Conservation (phyloP, 2,113 vertebrate species). For the Datnioides undecimradiatus region DNA sequence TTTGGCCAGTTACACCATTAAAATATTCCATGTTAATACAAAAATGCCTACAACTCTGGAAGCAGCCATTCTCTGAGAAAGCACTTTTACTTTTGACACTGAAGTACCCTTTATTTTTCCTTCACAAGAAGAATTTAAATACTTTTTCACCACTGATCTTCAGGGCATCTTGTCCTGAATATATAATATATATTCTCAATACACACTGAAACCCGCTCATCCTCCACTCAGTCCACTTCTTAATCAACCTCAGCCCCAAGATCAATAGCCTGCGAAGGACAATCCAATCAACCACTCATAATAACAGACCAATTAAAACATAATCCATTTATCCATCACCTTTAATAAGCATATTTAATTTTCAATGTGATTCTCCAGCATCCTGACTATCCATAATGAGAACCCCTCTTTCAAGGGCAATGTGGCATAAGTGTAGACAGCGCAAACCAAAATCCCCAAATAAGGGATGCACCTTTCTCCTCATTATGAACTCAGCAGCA, state of each 20-base stretch:
- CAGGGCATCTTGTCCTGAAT: constrained; percentile 29
- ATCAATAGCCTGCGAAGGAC: constrained; percentile 81
- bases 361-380: constrained; percentile 62
- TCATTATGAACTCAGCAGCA: constrained; percentile 72
- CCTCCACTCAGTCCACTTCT: constrained; percentile 60
- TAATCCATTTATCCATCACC: constrained; percentile 81
- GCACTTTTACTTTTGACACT: constrained; percentile 1
- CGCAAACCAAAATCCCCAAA: constrained; percentile 51
- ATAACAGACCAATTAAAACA: constrained; percentile 78
- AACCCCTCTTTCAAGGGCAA: constrained; percentile 70
- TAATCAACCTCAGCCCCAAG: constrained; percentile 71
- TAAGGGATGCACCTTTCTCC: constrained; percentile 56
- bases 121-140: constrained; percentile 18
- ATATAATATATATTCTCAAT: constrained; percentile 38
- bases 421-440: constrained; percentile 39
- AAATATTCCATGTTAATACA: neutral
- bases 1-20: neutral
- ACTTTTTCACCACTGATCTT: constrained; percentile 23
- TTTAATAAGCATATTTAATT: constrained; percentile 80
- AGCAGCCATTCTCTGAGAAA: neutral
- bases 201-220: constrained; percentile 54
- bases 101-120: constrained; percentile 4
- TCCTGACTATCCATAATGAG: constrained; percentile 68
- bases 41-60: neutral
- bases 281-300: constrained; percentile 78